phyloP scores from a whole-genome alignment of 2,113 vertebrate genomes.

The Onychostoma macrolepis region DNA sequence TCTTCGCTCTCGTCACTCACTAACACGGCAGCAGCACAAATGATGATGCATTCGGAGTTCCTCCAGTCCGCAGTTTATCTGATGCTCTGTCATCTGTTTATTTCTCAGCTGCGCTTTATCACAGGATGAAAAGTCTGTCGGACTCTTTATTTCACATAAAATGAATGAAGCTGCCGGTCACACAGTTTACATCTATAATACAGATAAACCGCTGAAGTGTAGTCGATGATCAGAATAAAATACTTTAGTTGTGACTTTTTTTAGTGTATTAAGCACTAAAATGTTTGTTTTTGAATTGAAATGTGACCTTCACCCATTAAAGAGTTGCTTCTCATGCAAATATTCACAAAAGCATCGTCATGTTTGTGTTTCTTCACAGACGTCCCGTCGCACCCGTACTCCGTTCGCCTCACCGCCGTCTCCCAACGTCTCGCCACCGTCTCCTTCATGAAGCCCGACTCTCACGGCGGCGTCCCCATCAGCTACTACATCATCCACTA shows the following conservation, averaged over 20 bases:
- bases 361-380: constrained; percentile 69
- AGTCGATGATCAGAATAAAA: no score
- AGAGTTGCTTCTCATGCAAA: not conserved
- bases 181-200: not conserved
- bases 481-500: constrained; percentile 93
- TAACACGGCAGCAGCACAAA: not conserved
- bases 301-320: no score
- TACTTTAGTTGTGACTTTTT: no score
- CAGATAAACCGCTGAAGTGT: not conserved
- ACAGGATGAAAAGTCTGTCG: not conserved
- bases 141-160: not conserved
- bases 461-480: constrained; percentile 94
- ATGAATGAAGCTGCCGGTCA: not conserved
- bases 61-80: not conserved
- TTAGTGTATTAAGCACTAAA: no score
- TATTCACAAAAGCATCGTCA: no score
- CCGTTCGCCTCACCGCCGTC: constrained; percentile 84
- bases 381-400: constrained; percentile 91
- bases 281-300: no score
- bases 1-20: not conserved
- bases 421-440: constrained; percentile 91
- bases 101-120: not conserved
- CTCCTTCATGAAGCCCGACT: constrained; percentile 92
- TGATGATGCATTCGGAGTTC: not conserved
- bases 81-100: not conserved